Evolutionary conservation across 2,113 vertebrate genomes (phyloP).

Genomic region (Urocolius indicus): DNA sequence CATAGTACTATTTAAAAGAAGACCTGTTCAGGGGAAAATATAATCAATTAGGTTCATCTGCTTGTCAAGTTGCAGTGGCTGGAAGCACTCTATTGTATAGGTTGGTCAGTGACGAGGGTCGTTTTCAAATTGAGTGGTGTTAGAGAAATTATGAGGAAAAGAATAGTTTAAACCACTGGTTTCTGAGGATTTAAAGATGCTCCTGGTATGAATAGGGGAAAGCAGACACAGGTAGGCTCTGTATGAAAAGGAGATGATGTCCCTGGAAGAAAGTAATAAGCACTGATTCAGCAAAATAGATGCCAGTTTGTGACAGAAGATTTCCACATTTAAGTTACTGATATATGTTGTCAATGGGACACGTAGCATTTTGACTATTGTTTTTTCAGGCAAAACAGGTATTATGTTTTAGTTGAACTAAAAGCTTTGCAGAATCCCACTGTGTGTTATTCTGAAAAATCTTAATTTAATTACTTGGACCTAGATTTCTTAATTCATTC

Average conservation of each 20-base stretch:
- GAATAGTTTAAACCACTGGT: neutral
- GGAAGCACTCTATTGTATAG: neutral
- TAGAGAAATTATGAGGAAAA: neutral
- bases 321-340: neutral
- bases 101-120: neutral
- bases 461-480: neutral
- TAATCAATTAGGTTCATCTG: neutral
- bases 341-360: neutral
- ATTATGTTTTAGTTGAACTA: neutral
- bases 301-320: neutral
- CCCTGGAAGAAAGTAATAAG: neutral
- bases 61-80: neutral
- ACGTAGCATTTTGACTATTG: neutral
- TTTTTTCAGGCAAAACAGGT: neutral
- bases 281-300: neutral
- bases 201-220: neutral
- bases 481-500: neutral
- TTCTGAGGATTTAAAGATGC: neutral
- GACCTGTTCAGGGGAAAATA: too few relatives aligned
- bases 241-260: accelerated
- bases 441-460: neutral
- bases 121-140: too few relatives aligned
- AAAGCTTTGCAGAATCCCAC: neutral
- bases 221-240: accelerated
- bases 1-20: neutral